phyloP scores from a whole-genome alignment of 1,140 invertebrate genomes.

The Asbolus verrucosus region DNA sequence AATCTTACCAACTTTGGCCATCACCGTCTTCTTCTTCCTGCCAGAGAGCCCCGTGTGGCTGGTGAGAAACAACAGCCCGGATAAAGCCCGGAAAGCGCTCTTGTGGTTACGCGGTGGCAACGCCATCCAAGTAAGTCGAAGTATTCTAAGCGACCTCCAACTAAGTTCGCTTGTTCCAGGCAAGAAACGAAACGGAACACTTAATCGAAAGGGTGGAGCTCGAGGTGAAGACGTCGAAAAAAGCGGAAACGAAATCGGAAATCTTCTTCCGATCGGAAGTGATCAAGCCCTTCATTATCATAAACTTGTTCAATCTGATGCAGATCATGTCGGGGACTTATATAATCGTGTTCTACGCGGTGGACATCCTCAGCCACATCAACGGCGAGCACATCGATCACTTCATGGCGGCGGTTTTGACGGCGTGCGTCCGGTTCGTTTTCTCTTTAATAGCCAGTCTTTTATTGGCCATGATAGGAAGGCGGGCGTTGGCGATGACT shows the following conservation, averaged over 20 bases:
- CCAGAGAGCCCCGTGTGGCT: slow-evolving; percentile 82
- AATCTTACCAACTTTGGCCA: slow-evolving; percentile 70
- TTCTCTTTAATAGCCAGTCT: slow-evolving; percentile 75
- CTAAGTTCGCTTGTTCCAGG: slow-evolving; percentile 59
- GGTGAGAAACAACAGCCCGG: slow-evolving; percentile 70
- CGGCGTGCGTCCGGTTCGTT: slow-evolving; percentile 72
- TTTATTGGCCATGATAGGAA: slow-evolving; percentile 72
- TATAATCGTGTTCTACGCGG: slow-evolving; percentile 80
- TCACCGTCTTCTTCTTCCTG: slow-evolving; percentile 71
- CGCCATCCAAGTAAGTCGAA: slow-evolving; percentile 60
- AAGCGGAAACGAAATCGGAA: no score
- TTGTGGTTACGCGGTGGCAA: slow-evolving; percentile 76
- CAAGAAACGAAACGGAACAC: slow-evolving; percentile 70
- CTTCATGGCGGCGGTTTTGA: slow-evolving; percentile 74
- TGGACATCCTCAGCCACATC: slow-evolving; percentile 71
- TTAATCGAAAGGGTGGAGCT: slow-evolving; percentile 67
- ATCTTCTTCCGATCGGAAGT: slow-evolving; percentile 69
- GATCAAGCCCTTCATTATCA: slow-evolving; percentile 77
- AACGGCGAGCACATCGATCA: slow-evolving; percentile 61
- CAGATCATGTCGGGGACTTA: slow-evolving; percentile 80
- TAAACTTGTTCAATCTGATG: slow-evolving; percentile 77
- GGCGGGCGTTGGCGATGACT: slow-evolving; percentile 72
- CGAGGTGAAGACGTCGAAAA: slow-evolving; percentile 63
- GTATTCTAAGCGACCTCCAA: background rate
- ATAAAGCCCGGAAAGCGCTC: slow-evolving; percentile 74